Base-by-base conservation (phyloP, 2,888 invertebrate species). In the Hydroisotoma schaefferi region DNA sequence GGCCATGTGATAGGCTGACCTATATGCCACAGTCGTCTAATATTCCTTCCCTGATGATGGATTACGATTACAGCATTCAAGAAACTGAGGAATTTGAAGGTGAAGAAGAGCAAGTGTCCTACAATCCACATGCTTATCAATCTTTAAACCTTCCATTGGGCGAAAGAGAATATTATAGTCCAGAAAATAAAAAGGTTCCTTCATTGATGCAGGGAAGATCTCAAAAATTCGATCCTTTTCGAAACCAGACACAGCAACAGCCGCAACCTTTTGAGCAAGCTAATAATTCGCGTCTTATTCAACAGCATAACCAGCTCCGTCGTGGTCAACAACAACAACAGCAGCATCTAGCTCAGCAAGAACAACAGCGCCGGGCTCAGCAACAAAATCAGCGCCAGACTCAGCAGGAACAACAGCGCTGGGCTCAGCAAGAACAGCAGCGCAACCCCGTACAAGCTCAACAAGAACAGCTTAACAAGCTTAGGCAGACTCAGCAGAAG, bases 111-210 rank as follows among this genome's bases (percentile, higher is more conserved):
- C 40, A 15, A 5, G n/a, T 40, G 5, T 25, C 46, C 18, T 46
- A 46, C 20, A 20, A 46, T 5, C 25, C 46, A 4, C 46, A 46
- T 46, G 46, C 46, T 4, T 46, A 46, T 22, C 49, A 26, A 3
- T 25, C 49, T 27, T 27, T 49, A 5, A 25, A 49, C 26, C 26
- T 27, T 27, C 28, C 49, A 2, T 20, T 49, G 6, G 49, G 49
- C n/a, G 49, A 49, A 49, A 6, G 49, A 27, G 49, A 49, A 49
- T 49, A 49, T 27, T 49, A 3, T 49, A n/a, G 18, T 8, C 6
- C 8, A 18, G 28, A 5, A 5, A 25, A 27, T 27, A 28, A 15
- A 12, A 27, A 18, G 49, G n/a, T n/a, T 15, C 22, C 22, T 22
- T 3, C 4, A 5, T 3, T 6, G 20, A 26, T 6, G 23, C 25